Conservation (phyloP, 2,113 vertebrate genomes). For the Morone saxatilis region DNA sequence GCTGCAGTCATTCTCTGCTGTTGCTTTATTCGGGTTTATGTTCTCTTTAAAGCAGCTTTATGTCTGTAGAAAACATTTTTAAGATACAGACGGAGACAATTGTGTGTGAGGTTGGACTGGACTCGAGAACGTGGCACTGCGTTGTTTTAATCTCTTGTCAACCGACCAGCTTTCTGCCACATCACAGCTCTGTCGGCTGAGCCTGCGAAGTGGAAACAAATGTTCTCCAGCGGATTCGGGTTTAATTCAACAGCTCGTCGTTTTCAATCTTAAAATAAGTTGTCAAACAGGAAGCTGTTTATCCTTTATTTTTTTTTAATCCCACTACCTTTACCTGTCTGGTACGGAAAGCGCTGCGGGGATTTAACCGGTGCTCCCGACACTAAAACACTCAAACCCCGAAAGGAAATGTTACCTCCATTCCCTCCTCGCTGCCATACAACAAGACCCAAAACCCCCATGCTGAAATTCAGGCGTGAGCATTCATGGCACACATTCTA, state of each 20-base stretch:
- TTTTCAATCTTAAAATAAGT: neutral
- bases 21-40: neutral
- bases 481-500: constrained; percentile 57
- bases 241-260: neutral
- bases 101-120: no score
- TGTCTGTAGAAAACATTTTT: neutral
- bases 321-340: neutral
- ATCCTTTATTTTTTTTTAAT: neutral
- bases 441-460: neutral
- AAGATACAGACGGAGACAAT: neutral
- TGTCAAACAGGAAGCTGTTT: neutral
- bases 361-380: neutral
- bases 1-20: neutral
- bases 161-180: neutral
- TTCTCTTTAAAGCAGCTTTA: neutral
- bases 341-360: neutral
- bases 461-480: constrained; percentile 5
- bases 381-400: neutral
- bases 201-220: constrained; percentile 11
- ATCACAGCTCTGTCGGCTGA: neutral
- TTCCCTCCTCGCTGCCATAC: neutral
- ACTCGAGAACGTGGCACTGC: neutral
- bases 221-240: neutral
- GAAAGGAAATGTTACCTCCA: neutral
- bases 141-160: neutral